Evolutionary conservation across 2,888 invertebrate genomes (phyloP).

Genomic region (Xylocampa areola): DNA sequence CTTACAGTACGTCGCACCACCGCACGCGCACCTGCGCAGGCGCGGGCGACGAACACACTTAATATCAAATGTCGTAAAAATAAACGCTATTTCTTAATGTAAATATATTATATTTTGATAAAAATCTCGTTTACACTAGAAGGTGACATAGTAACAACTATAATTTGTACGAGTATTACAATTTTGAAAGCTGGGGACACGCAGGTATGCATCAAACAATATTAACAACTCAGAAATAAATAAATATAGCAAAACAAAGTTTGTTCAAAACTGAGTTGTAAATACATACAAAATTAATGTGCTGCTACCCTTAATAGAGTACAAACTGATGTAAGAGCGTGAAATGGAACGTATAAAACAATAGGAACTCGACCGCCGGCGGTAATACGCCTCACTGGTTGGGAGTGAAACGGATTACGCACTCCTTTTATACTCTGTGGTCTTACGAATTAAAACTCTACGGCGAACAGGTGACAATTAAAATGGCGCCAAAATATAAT

Average conservation of each 20-base stretch:
- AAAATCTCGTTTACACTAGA: constrained; percentile 73
- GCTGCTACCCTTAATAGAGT: constrained; percentile 11
- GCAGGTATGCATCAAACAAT: constrained; percentile 1
- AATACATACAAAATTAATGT: background rate
- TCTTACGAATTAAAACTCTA: constrained; percentile 27
- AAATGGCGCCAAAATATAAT: constrained; percentile 40
- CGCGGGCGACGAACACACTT: constrained; percentile 39
- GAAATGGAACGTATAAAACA: constrained; percentile 36
- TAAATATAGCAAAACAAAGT: constrained; percentile 12
- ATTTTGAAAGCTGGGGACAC: constrained; percentile 39
- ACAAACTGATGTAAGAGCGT: constrained; percentile 10
- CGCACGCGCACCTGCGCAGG: no score
- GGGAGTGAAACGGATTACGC: constrained; percentile 69
- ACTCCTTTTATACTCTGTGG: constrained; percentile 32
- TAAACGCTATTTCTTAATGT: constrained; percentile 67
- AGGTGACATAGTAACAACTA: constrained; percentile 81
- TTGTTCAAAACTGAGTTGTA: background rate
- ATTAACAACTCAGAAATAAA: constrained; percentile 1
- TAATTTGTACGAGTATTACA: constrained; percentile 75
- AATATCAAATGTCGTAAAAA: constrained; percentile 69
- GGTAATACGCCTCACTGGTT: constrained; percentile 73
- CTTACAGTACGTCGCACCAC: constrained; percentile 28
- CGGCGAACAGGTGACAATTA: constrained; percentile 8
- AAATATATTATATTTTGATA: constrained; percentile 61
- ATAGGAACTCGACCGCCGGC: constrained; percentile 71